Evolutionary conservation across 2,797 vertebrate species (phyloP), one percentile per base, ranked within the genome.

Genomic region (Pampus argenteus): DNA sequence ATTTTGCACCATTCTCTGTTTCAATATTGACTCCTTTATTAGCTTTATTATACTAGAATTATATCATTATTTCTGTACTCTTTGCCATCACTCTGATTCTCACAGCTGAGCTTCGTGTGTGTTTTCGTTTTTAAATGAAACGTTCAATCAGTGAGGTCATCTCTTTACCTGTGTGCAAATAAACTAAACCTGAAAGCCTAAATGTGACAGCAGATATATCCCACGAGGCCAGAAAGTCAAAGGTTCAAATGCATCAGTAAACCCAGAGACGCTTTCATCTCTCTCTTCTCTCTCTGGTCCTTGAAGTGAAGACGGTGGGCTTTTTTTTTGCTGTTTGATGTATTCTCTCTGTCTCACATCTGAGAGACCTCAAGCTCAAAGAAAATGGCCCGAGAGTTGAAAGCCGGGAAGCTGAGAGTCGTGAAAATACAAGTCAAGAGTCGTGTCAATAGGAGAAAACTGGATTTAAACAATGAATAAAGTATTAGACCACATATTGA

Each of bases 261-360:
- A 61, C 31, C 11, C 1, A 0, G 11, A 25, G 2, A 40, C 22
- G 52, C 74, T 84, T 84, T 84, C 66, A 79, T 84, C 69, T 73
- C 3, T 23, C 23, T 57, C 29, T 14, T 61, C 61, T 34, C 17
- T 18, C 44, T 70, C 8, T 0, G 55, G 55, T 61, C 58, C 70
- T 83, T 83, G 58, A 79, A 79, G 67, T 74, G 51, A 65, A 74
- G 66, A 80, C 40, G 23, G 25, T 18, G 54, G 57, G 22, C 25
- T 56, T 40, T 66, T 76, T 68, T 56, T 76, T 55, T 61, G n/a
- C n/a, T 5, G 10, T 83, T 84, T 87, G 82, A 87, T 71, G 76
- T 61, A 2, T 57, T 80, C 52, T 61, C 44, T 44, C 22, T 10
- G 34, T 58, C 49, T 62, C 77, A 68, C 76, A 78, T 82, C 71